Evolutionary conservation across 2,888 invertebrate genomes (phyloP).

Genomic region (Acanthoscelides obtectus): DNA sequence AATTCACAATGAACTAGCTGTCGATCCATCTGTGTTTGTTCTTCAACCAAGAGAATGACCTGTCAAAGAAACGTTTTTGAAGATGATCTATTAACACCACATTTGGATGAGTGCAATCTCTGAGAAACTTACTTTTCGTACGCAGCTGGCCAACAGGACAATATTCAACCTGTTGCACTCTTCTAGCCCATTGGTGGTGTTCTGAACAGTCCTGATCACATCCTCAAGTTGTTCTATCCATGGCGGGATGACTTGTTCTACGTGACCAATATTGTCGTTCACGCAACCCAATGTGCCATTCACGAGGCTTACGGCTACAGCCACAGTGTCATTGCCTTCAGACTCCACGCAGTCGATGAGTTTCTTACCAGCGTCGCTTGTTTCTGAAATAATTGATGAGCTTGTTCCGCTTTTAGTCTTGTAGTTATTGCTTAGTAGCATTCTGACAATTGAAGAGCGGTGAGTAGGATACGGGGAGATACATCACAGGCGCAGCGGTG

Average conservation of each 20-base stretch:
- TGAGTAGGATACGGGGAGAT: too few relatives aligned
- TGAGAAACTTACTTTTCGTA: not conserved
- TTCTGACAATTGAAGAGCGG: too few relatives aligned
- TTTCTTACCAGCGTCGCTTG: slow-evolving; percentile 1
- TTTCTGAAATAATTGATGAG: not conserved
- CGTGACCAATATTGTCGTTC: not conserved
- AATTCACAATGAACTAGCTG: too few relatives aligned
- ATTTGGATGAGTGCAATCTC: too few relatives aligned
- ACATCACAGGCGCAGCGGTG: too few relatives aligned
- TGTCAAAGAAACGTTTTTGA: too few relatives aligned
- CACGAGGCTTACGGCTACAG: not conserved
- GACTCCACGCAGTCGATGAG: not conserved
- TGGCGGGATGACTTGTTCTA: not conserved
- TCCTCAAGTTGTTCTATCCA: not conserved
- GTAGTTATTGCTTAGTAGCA: too few relatives aligned
- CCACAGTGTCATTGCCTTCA: not conserved
- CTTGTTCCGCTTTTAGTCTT: too few relatives aligned
- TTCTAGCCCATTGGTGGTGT: not conserved
- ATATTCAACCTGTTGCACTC: not conserved
- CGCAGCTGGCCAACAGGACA: not conserved
- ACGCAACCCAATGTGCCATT: not conserved
- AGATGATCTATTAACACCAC: too few relatives aligned
- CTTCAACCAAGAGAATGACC: too few relatives aligned
- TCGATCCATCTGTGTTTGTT: too few relatives aligned
- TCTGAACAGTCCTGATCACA: not conserved